phyloP scores from a whole-genome alignment of 2,888 invertebrate genomes.

The Sclerodermus sp. region DNA sequence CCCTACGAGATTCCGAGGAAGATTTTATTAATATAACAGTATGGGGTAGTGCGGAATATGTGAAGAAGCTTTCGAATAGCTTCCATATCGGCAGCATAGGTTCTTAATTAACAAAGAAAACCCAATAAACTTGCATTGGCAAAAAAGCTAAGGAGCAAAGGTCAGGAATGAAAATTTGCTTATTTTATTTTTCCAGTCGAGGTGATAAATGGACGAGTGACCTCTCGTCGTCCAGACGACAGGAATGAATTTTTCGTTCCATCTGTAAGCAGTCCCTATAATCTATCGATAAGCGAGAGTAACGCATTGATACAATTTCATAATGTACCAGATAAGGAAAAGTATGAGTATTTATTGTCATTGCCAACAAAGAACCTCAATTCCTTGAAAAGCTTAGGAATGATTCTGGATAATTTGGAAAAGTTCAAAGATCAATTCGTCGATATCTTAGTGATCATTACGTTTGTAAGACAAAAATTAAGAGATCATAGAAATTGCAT shows the following conservation, averaged over 20 bases:
- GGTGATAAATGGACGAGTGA: conserved; percentile 69
- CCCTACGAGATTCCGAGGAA: conserved; percentile 71
- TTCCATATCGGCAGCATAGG: conserved; percentile 74
- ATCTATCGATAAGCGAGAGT: conserved; percentile 69
- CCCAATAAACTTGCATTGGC: no score
- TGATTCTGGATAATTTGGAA: conserved; percentile 59
- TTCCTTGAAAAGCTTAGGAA: conserved; percentile 63
- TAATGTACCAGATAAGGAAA: conserved; percentile 59
- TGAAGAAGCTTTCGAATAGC: conserved; percentile 65
- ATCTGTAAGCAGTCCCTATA: conserved; percentile 68
- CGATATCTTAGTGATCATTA: conserved; percentile 72
- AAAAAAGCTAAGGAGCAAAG: no score
- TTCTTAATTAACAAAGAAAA: conserved; percentile 55
- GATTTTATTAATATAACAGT: conserved; percentile 76
- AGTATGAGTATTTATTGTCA: conserved; percentile 62
- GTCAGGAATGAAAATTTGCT: no score
- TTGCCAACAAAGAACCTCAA: conserved; percentile 67
- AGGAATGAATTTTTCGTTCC: conserved; percentile 68
- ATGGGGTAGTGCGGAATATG: conserved; percentile 71
- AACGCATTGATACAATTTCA: conserved; percentile 66
- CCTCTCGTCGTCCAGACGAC: conserved; percentile 60
- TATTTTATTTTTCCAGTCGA: conserved; percentile 62
- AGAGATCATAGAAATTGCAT: no score
- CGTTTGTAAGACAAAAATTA: conserved; percentile 51
- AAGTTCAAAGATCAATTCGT: conserved; percentile 60